Percentiles rank a stretch among this genome's conserved stretches.
These are phyloP conservation scores for Odontomachus brunneus DNA, from an alignment of 1,140 invertebrate genomes.

Conservation along the genomic window DNA sequence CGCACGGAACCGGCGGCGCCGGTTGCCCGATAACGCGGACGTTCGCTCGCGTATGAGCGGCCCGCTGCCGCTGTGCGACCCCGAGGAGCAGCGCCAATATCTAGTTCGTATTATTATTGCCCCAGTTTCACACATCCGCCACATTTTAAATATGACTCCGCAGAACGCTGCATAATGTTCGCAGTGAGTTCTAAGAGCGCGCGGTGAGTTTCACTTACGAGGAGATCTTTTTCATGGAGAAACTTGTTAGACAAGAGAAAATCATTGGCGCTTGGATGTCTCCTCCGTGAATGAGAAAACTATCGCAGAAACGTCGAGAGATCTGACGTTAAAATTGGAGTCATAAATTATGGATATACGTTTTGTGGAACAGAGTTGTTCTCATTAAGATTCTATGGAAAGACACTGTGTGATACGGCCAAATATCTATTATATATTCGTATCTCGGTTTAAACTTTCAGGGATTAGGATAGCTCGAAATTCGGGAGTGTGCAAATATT, in stretches of 20 bases:
- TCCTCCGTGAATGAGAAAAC: too few relatives aligned
- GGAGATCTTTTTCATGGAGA: too few relatives aligned
- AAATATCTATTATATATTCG: too few relatives aligned
- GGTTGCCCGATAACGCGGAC: conserved; percentile 48
- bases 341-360: too few relatives aligned
- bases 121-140: conserved; percentile 15
- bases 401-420: too few relatives aligned
- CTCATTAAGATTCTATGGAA: too few relatives aligned
- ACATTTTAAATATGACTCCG: conserved; percentile 2
- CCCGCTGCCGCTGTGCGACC: neutral
- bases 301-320: too few relatives aligned
- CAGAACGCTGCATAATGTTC: too few relatives aligned
- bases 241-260: too few relatives aligned
- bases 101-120: conserved; percentile 36
- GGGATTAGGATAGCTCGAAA: conserved; percentile 1
- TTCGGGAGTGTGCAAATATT: conserved; percentile 8
- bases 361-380: too few relatives aligned
- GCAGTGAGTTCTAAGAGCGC: neutral
- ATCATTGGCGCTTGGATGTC: too few relatives aligned
- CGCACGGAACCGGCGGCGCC: conserved; percentile 23
- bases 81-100: conserved; percentile 17
- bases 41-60: conserved; percentile 37
- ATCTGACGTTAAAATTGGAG: too few relatives aligned
- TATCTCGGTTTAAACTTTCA: conserved; percentile 8
- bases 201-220: neutral